Evolutionary conservation across 2,113 vertebrate genomes (phyloP), one percentile per base, ranked within the genome.

Genomic region (Laterallus jamaicensis): DNA sequence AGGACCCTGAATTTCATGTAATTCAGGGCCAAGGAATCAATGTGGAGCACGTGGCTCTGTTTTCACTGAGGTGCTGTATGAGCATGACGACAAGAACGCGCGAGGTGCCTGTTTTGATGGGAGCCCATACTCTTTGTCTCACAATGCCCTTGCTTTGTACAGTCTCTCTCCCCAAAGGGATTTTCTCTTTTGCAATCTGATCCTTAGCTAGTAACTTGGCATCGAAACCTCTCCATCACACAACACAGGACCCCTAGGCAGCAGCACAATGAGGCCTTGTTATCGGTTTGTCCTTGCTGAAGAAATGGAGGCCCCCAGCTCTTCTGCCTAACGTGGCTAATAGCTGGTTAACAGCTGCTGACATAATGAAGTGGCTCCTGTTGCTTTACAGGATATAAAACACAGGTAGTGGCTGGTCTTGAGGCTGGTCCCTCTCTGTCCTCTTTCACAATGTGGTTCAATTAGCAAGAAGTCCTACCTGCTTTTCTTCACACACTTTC

Each of bases 131-230:
- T 62, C n/a, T 82, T 66, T 69, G 44, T 71, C 52, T 94, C 52
- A 71, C 40, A 75, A 32, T 52, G 60, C 60, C 71, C 31, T 75
- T 56, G 78, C 58, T 95, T 81, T 93, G 56, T 67, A 67, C 71
- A 26, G 52, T 26, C 58, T 96, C 31, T 39, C 58, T 67, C 58
- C 50, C 42, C 52, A 44, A 58, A 76, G n/a, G 52, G 63, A 44
- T 93, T 91, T 91, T 71, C 85, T 76, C 40, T 86, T 86, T 63
- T 68, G 84, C 95, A 93, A 77, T 71, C 77, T 66, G 54, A 93
- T 89, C 91, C 88, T 89, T 58, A 91, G 40, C 58, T 70, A 54
- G 71, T 17, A 67, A 62, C 58, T 91, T 89, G 63, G 91, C 77
- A 91, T 44, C 2, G 3, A 84, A 79, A 88, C 56, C 47, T 75